Evolutionary conservation across 2,797 vertebrate genomes (phyloP), one percentile per base, ranked within the genome.

Genomic region (Myiothlypis coronata): DNA sequence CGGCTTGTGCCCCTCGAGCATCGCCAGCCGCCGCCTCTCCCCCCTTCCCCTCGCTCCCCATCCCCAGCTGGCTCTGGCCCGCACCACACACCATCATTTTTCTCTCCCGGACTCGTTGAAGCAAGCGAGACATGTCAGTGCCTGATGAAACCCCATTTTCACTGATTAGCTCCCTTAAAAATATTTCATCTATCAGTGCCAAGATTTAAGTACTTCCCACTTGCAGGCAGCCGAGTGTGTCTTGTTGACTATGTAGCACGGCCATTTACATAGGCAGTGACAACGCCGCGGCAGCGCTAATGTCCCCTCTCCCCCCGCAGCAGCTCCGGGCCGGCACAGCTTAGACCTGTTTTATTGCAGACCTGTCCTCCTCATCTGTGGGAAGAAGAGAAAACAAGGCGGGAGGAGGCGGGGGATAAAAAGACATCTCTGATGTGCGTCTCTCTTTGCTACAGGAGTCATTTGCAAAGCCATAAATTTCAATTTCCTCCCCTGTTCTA

Each of bases 121-220:
- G 98, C 98, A 98, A 96, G 96, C 96, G 98, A 98, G 98, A 96
- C 96, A 96, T 98, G 98, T 98, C 98, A 98, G 98, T 96, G 98
- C 98, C 98, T 98, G 98, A 99, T 99, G 98, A 98, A 98, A 99
- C 98, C 98, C 98, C 98, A 99, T 99, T 99, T 96, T 99, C 98
- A 99, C 99, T 99, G 98, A 99, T 99, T 99, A 99, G 99, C 98
- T 99, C 98, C 96, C 98, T 98, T 98, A 98, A 99, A 99, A 99
- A 99, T 98, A 99, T 99, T 99, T 98, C 98, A 99, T 99, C 98
- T 98, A 98, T 99, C 99, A 99, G 98, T 99, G 99, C 98, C 99
- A 99, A 95, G 97, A 97, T 98, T 96, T 97, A 90, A 96, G 97
- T 96, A 98, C 96, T 98, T 98, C 97, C 98, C 94, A 97, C 97